Conservation (phyloP, 2,113 vertebrate genomes). For the Crypturellus undulatus region DNA sequence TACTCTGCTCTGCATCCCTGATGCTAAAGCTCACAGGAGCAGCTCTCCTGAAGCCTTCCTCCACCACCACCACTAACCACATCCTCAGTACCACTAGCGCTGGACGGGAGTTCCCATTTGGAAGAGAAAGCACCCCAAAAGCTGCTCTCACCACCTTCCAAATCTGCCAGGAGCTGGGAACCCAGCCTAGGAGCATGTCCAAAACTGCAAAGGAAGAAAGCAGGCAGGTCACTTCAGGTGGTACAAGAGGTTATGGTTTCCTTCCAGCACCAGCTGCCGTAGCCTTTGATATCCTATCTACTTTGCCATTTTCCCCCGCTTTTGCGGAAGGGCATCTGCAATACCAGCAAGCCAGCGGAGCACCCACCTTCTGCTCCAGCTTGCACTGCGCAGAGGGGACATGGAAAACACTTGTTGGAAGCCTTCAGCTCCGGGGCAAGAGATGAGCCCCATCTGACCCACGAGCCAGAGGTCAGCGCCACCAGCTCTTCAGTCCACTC, state of each 20-base stretch:
- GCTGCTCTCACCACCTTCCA: conserved; percentile 11
- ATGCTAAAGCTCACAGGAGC: not conserved
- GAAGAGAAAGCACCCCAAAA: not conserved
- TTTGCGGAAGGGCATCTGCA: conserved; percentile 69
- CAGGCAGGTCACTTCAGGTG: not conserved
- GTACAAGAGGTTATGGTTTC: conserved; percentile 46
- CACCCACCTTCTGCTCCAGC: conserved; percentile 33
- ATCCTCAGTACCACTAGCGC: not conserved
- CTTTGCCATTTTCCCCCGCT: conserved; percentile 40
- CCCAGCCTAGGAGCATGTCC: not conserved
- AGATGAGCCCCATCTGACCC: conserved; percentile 62
- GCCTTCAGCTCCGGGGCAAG: conserved; percentile 42
- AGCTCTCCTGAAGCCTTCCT: not conserved
- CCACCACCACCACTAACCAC: not conserved
- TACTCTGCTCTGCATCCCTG: not conserved
- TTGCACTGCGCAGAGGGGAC: not conserved
- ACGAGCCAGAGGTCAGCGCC: conserved; percentile 64
- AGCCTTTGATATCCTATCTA: conserved; percentile 71
- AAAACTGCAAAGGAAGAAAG: not conserved
- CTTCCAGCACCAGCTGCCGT: conserved; percentile 60
- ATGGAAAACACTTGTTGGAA: conserved; percentile 47
- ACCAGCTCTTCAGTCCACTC: conserved; percentile 54
- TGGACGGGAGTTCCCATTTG: not conserved
- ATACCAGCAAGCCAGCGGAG: conserved; percentile 59
- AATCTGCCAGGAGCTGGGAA: not conserved